Evolutionary conservation across 2,797 vertebrate genomes (phyloP).

Genomic region (Eupleurogrammus muticus): DNA sequence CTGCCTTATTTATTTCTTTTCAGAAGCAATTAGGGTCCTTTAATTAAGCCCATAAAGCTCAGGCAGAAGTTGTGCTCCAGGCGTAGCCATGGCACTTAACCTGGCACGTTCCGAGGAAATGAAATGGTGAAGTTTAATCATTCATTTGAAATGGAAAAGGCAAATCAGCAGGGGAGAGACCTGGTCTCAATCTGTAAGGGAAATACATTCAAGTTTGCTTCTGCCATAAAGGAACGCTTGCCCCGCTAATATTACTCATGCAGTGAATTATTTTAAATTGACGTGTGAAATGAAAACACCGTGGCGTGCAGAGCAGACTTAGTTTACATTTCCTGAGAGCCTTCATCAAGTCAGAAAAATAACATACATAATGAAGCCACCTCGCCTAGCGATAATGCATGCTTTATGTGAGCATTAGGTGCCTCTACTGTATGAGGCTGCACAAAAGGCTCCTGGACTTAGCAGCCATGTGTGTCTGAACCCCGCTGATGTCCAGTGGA

Average conservation of each 20-base stretch:
- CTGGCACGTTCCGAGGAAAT: constrained; percentile 72
- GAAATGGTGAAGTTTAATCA: constrained; percentile 71
- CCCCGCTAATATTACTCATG: constrained; percentile 55
- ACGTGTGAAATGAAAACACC: constrained; percentile 59
- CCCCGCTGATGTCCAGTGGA: constrained; percentile 12
- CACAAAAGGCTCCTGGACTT: background rate
- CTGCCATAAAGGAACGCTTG: constrained; percentile 35
- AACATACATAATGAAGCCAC: constrained; percentile 15
- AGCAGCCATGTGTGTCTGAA: constrained; percentile 15
- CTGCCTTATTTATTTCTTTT: constrained; percentile 73
- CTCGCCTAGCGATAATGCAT: constrained; percentile 8
- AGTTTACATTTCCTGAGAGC: constrained; percentile 53
- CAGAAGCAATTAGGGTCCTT: constrained; percentile 74
- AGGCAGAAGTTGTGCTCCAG: constrained; percentile 46
- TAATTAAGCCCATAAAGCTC: constrained; percentile 74
- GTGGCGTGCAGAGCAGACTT: constrained; percentile 19
- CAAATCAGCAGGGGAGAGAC: constrained; percentile 56
- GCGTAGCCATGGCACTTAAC: constrained; percentile 49
- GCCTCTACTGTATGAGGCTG: constrained; percentile 3
- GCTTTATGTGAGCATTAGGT: background rate
- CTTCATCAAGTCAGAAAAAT: constrained; percentile 40
- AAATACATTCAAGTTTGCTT: constrained; percentile 39
- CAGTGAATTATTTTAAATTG: constrained; percentile 53
- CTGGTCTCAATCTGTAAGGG: constrained; percentile 65
- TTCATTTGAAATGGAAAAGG: constrained; percentile 69